These are phyloP conservation scores for Carabus problematicus DNA, from an alignment of 2,888 invertebrate species.

Conservation along the genomic window DNA sequence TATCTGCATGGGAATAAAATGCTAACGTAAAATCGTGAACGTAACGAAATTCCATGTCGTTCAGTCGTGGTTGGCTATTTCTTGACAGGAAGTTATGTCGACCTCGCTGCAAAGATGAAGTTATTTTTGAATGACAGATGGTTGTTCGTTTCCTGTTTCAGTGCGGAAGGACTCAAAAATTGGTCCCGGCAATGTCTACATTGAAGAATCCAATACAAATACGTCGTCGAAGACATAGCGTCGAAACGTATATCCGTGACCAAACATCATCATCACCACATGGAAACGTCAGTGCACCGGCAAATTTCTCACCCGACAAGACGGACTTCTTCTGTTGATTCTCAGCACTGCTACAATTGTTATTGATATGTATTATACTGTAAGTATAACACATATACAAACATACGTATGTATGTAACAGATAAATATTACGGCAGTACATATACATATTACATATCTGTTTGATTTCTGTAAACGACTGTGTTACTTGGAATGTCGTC, in stretches of 20 bases:
- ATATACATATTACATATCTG: too few species aligned
- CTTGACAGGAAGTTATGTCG: conserved; percentile 45
- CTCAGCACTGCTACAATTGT: too few species aligned
- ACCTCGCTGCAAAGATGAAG: conserved; percentile 44
- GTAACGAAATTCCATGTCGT: conserved; percentile 22
- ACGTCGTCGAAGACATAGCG: conserved; percentile 33
- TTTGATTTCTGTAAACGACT: too few species aligned
- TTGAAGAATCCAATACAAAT: conserved; percentile 54
- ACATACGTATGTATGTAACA: too few species aligned
- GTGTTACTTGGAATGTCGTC: too few species aligned
- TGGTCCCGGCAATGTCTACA: conserved; percentile 59
- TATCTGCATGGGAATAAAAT: background rate
- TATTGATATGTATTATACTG: too few species aligned
- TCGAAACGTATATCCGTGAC: conserved; percentile 7
- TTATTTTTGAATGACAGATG: conserved; percentile 48
- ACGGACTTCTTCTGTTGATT: background rate
- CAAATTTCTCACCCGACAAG: background rate
- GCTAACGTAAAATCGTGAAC: conserved; percentile 16
- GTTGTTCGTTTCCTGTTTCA: conserved; percentile 53
- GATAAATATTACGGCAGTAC: too few species aligned
- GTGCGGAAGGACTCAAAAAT: conserved; percentile 59
- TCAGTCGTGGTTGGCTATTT: conserved; percentile 32
- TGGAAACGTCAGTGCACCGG: conserved; percentile 24
- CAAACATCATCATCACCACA: background rate
- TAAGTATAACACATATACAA: too few species aligned